Conservation (phyloP, 2,888 invertebrate species). For the Leucophenga montana region DNA sequence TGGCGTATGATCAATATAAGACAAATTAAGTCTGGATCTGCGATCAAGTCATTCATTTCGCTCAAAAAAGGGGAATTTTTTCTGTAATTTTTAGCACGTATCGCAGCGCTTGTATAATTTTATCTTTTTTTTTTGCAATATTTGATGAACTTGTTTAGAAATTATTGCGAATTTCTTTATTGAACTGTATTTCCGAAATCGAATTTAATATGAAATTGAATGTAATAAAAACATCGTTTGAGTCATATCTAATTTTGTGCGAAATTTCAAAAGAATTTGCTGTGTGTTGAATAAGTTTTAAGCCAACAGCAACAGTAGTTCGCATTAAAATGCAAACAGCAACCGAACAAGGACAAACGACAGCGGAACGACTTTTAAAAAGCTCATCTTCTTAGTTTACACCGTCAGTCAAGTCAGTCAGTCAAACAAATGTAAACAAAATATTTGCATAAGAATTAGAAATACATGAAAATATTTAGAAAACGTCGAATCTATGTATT, state of each 20-base stretch:
- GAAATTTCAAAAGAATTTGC: conserved; percentile 52
- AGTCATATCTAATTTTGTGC: conserved; percentile 41
- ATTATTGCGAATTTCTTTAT: conserved; percentile 59
- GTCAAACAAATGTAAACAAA: not conserved
- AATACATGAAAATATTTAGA: conserved; percentile 33
- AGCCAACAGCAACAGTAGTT: conserved; percentile 36
- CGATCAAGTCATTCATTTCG: too few species aligned
- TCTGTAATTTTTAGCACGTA: too few species aligned
- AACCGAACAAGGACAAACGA: conserved; percentile 33
- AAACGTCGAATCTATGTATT: not conserved
- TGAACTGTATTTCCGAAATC: conserved; percentile 32
- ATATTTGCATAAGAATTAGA: conserved; percentile 66
- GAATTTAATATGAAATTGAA: not conserved
- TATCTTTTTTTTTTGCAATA: too few species aligned
- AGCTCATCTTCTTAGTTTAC: too few species aligned
- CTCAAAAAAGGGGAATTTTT: too few species aligned
- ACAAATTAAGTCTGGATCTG: too few species aligned
- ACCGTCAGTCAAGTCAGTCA: too few species aligned
- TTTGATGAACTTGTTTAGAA: conserved; percentile 52
- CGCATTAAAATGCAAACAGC: conserved; percentile 51
- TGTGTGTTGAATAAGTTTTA: not conserved
- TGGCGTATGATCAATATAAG: too few species aligned
- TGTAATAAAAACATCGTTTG: conserved; percentile 40
- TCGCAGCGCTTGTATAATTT: too few species aligned
- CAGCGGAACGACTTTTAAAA: conserved; percentile 22